phyloP scores from a whole-genome alignment of 2,113 vertebrate species.

The Rhynchomys soricoides region DNA sequence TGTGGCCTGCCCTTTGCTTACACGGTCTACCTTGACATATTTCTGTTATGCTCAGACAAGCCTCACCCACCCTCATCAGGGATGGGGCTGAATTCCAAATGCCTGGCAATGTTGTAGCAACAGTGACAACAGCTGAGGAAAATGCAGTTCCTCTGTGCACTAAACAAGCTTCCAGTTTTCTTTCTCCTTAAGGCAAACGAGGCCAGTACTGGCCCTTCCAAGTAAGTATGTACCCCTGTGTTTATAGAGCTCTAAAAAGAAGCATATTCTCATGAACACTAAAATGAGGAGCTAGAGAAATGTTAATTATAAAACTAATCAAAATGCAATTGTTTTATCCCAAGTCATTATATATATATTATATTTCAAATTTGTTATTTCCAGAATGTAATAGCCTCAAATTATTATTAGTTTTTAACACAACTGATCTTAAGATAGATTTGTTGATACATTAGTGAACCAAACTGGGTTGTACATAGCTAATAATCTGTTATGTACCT shows the following conservation, averaged over 20 bases:
- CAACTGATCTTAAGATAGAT: slow-evolving; percentile 21
- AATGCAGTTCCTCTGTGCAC: slow-evolving; percentile 45
- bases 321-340: slow-evolving; percentile 54
- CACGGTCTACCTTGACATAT: neutral
- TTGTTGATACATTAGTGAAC: neutral
- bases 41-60: neutral
- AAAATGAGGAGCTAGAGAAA: slow-evolving; percentile 33
- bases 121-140: slow-evolving; percentile 54
- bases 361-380: slow-evolving; percentile 47
- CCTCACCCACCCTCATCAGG: neutral
- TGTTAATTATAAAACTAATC: slow-evolving; percentile 40
- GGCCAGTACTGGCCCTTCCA: neutral
- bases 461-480: neutral
- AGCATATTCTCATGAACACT: neutral
- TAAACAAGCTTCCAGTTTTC: slow-evolving; percentile 47
- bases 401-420: slow-evolving; percentile 51
- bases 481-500: neutral
- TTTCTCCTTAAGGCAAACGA: slow-evolving; percentile 40
- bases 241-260: slow-evolving; percentile 7
- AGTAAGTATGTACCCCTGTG: neutral
- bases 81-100: neutral
- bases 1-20: neutral
- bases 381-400: slow-evolving; percentile 28
- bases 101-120: slow-evolving; percentile 45
- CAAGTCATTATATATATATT: neutral